Conservation (phyloP, 30 jellyfish, hydroid and myxozoan species). For the Turritopsis dohrnii region DNA sequence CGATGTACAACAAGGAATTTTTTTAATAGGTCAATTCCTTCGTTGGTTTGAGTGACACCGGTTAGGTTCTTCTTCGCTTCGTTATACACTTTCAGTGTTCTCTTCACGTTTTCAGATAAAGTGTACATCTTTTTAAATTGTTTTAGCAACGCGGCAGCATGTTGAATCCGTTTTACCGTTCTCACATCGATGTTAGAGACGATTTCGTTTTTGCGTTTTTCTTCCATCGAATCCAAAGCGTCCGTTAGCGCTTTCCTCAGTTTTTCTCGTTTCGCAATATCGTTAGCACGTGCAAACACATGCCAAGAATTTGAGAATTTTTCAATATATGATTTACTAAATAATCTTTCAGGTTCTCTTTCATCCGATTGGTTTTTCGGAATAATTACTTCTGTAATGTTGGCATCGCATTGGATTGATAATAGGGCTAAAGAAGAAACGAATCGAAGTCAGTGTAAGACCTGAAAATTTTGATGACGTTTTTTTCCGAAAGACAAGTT, state of each 20-base stretch:
- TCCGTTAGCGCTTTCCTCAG: constrained; percentile 78
- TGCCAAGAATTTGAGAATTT: constrained; percentile 89
- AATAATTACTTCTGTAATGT: not conserved
- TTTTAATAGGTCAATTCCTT: constrained; percentile 47
- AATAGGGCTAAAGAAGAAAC: not conserved
- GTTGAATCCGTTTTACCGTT: constrained; percentile 57
- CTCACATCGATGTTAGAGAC: constrained; percentile 43
- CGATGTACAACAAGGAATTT: constrained; percentile 45
- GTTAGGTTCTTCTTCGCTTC: constrained; percentile 49
- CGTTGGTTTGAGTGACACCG: constrained; percentile 41
- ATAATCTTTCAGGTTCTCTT: not conserved
- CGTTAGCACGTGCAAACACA: constrained; percentile 85
- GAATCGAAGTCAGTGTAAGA: too few species aligned
- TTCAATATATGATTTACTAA: constrained; percentile 30
- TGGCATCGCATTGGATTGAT: not conserved
- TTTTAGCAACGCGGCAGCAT: constrained; percentile 81
- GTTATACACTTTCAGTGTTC: constrained; percentile 59
- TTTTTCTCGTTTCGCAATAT: constrained; percentile 84
- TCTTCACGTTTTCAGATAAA: constrained; percentile 63
- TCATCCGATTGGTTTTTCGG: constrained; percentile 12
- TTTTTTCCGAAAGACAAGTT: too few species aligned
- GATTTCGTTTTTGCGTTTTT: constrained; percentile 33
- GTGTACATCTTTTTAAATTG: constrained; percentile 78
- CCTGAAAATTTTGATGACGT: too few species aligned
- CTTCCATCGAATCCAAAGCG: constrained; percentile 82